A percentile compares a stretch with the other conserved stretches of the same genome.
Evolutionary conservation across 2,797 vertebrate species (phyloP).

Genomic region (Liparis tanakae): DNA sequence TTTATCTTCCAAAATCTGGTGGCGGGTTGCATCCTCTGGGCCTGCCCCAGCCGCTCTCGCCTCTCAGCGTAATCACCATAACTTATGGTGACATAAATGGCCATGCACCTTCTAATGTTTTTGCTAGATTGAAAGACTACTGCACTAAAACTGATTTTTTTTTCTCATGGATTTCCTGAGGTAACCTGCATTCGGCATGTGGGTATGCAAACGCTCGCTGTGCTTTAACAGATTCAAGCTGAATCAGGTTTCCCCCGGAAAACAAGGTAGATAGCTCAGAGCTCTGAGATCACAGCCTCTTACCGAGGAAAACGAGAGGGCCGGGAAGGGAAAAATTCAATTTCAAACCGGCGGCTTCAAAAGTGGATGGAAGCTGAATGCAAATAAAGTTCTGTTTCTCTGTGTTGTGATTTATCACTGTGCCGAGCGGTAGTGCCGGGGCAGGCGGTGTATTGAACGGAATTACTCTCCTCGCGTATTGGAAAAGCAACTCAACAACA

Average conservation of each 20-base stretch:
- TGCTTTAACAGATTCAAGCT: slow-evolving; percentile 57
- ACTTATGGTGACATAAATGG: slow-evolving; percentile 70
- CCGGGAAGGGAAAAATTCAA: slow-evolving; percentile 71
- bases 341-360: slow-evolving; percentile 80
- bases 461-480: slow-evolving; percentile 80
- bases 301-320: slow-evolving; percentile 61
- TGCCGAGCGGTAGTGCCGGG: slow-evolving; percentile 71
- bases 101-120: slow-evolving; percentile 46
- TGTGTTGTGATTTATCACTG: slow-evolving; percentile 82
- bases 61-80: slow-evolving; percentile 62
- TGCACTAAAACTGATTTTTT: slow-evolving; percentile 21
- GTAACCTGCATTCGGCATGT: slow-evolving; percentile 31
- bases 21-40: slow-evolving; percentile 60
- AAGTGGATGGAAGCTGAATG: slow-evolving; percentile 81
- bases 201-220: slow-evolving; percentile 61
- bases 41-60: slow-evolving; percentile 34
- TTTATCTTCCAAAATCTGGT: slow-evolving; percentile 77
- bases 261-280: slow-evolving; percentile 62
- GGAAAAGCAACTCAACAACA: slow-evolving; percentile 80
- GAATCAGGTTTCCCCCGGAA: slow-evolving; percentile 61
- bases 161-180: slow-evolving; percentile 31
- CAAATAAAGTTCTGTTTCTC: slow-evolving; percentile 82
- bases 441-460: slow-evolving; percentile 76
- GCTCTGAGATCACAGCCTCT: slow-evolving; percentile 73
- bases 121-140: slow-evolving; percentile 41